Base-by-base conservation (phyloP, 2,113 vertebrate genomes). In the Aramus guarauna region DNA sequence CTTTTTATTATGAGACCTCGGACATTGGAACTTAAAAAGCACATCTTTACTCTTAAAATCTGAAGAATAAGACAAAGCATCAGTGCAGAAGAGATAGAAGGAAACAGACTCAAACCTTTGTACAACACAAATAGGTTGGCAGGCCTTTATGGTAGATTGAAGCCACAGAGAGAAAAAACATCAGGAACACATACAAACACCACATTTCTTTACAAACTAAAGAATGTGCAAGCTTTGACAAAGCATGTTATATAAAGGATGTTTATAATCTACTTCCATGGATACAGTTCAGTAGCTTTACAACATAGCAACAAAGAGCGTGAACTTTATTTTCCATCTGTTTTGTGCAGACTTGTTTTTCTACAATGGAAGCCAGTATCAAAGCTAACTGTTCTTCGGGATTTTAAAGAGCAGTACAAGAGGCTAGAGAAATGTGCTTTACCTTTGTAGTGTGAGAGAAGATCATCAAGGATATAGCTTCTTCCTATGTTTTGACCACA, bases 221-320 rank as follows among this genome's bases (percentile, higher is more conserved):
- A 72, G 87, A 95, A 97, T 87, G 94, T 94, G 84, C 74, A 50
- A 85, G 85, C 74, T 94, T 96, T 91, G 85, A 85, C 82, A 92
- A 97, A 93, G 43, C 52, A 55, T 85, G 79, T 95, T 92, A 60
- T 90, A 88, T 91, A 96, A 94, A 94, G 39, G 78, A 85, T 94
- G 92, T 94, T 96, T 97, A 96, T 96, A 96, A 97, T 68, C 27
- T 71, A 92, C 59, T 96, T 96, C 71, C 66, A 95, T 95, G 76
- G 96, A 97, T 85, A 93, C 80, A 88, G 75, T 92, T 96, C 86
- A 95, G 86, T 94, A 96, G 95, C 92, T 90, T 96, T 92, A 58
- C 73, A 96, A 96, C 59, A 80, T 5, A 92, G 74, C 56, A 95
- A 92, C 81, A 81, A 88, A 55, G 77, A 96, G 55, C 2, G 75